Base-by-base conservation (phyloP, 1,140 invertebrate genomes). In the Tachypleus tridentatus region DNA sequence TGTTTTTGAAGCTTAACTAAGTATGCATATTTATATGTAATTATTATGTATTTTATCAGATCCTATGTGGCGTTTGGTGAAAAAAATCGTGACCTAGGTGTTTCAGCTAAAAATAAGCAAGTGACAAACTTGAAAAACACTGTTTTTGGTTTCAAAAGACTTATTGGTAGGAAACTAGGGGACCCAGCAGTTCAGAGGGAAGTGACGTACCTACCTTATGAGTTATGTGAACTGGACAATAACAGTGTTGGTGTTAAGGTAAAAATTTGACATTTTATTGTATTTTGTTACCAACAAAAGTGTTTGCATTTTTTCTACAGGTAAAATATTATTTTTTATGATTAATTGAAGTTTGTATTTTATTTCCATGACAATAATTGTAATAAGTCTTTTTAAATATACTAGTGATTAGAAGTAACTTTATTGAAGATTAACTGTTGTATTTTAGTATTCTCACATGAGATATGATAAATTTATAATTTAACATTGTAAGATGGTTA, bases 101-200 rank as follows among this genome's bases (percentile, higher is more conserved):
- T 95, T 29, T 91, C 93, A 57, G 96, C 96, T 49, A 97, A 97
- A 77, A 97, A 97, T 76, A 93, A 98, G 76, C 86, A 89, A 78
- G 87, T 97, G 9, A 97, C 93, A 69, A 99, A 99, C 76, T 87
- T 97, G 82, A 95, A 93, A 76, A 99, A 97, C 76, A 98, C 97
- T 64, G 83, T 98, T 61, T 87, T 87, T 80, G 88, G 88, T 61
- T 95, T 98, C 74, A 98, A 97, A 79, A 83, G 91, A 73, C 78
- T 98, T 49, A 77, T 99, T 69, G 97, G 94, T 57, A 72, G 81
- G 63, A 70, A 72, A n/a, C 75, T 58, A 62, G 83, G 86, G 72
- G 95, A 99, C 80, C 89, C 90, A 9, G 80, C 86, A 72, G 87
- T 92, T 58, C 85, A 94, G 73, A 80, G 83, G 69, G 93, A 96